phyloP scores from a whole-genome alignment of 2,797 vertebrate species.

The Tenualosa thibaudeaui region DNA sequence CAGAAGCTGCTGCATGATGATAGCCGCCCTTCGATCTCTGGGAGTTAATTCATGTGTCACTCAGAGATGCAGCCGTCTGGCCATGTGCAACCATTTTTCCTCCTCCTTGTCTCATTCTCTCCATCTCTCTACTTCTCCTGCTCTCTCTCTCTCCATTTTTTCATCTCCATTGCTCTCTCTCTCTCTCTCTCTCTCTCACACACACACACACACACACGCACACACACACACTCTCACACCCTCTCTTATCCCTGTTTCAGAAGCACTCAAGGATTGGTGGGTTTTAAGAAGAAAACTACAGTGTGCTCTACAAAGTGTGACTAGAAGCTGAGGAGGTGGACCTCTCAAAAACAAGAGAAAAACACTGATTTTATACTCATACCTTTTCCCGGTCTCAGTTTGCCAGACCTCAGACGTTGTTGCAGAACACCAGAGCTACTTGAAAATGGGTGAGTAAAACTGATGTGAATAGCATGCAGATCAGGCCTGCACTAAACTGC shows the following conservation, averaged over 20 bases:
- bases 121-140: not conserved
- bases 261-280: not conserved
- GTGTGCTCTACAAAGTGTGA: not conserved
- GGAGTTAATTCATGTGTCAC: slow-evolving; percentile 21
- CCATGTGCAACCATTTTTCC: not conserved
- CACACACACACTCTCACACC: not conserved
- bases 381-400: not conserved
- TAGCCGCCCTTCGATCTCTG: slow-evolving; percentile 11
- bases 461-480: not conserved
- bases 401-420: not conserved
- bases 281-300: not conserved
- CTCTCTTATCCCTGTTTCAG: not conserved
- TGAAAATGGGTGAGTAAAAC: not conserved
- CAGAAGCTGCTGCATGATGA: not conserved
- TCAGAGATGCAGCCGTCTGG: not conserved
- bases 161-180: not conserved
- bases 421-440: not conserved
- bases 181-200: not conserved
- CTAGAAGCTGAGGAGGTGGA: not conserved
- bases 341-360: not conserved
- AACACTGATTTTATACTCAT: too few relatives aligned
- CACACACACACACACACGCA: not conserved
- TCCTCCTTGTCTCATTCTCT: not conserved
- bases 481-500: not conserved
- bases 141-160: too few relatives aligned